A percentile compares a stretch with the other conserved stretches of the same genome.
These are phyloP conservation scores for Chunga burmeisteri DNA, from an alignment of 2,113 vertebrate genomes.

Conservation along the genomic window DNA sequence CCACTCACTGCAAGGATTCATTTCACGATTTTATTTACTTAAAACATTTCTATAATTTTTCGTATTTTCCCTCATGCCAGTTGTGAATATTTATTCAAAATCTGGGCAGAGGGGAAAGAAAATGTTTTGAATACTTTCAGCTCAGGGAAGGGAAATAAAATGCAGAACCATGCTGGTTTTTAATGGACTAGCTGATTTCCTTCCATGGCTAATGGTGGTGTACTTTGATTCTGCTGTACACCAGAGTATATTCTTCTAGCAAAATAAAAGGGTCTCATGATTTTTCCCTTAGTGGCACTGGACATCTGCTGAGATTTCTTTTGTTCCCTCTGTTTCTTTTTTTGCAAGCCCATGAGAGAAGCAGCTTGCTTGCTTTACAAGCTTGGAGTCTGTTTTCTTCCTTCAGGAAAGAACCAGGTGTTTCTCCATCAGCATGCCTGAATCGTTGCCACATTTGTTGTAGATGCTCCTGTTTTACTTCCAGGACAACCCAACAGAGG, in stretches of 20 bases:
- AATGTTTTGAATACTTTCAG: not conserved
- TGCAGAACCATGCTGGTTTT: not conserved
- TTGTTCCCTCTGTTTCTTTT: not conserved
- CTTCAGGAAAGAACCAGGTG: not conserved
- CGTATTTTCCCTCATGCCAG: rapidly evolving
- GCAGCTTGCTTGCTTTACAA: not conserved
- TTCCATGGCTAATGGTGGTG: not conserved
- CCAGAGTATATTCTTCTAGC: not conserved
- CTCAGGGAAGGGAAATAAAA: not conserved
- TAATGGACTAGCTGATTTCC: not conserved
- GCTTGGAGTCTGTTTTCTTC: not conserved
- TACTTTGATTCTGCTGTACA: not conserved
- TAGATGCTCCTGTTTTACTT: not conserved
- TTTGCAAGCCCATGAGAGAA: not conserved
- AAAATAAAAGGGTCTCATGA: not conserved
- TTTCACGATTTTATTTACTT: not conserved
- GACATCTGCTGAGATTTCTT: not conserved
- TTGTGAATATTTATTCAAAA: not conserved
- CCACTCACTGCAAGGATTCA: not conserved
- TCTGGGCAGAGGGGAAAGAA: not conserved
- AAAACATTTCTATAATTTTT: not conserved
- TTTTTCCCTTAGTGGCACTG: not conserved
- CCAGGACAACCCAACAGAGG: not conserved
- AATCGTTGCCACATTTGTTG: not conserved
- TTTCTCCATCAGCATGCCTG: not conserved